Base-by-base conservation (phyloP, 2,888 invertebrate genomes). In the Cantharis rustica region DNA sequence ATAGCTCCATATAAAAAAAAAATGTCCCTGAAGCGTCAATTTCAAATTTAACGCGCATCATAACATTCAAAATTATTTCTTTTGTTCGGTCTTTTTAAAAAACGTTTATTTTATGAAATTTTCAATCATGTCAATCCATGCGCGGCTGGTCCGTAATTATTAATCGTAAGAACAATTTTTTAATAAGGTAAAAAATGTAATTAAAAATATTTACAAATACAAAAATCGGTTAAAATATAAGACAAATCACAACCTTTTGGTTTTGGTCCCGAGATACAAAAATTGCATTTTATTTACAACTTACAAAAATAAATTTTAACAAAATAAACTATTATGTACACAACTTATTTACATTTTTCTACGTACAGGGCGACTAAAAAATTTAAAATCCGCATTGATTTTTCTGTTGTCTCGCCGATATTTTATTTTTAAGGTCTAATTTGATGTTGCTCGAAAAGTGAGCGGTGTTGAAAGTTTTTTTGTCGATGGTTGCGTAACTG, bases 401-500 rank as follows among this genome's bases (percentile, higher is more conserved):
- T 66, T 63, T 71, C 61, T 77, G 77, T 63, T 82, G 83, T 79
- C 87, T 88, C 75, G 87, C 87, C 4, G 86, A 86, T 61, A 88
- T 85, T 81, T 88, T 88, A 77, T 87, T 88, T 77, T 88, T 88
- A 69, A 88, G 83, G 79, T 88, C 88, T 75, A 86, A 86, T 75
- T 86, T 88, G 9, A 88, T 80, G 23, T 75, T 81, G 13, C 75
- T 76, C 17, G 76, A 80, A 9, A 73, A 72, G 23, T 47, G 61
- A 15, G 76, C 5, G 1, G 68, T 16, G 2, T 75, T 68, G n/a
- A 47, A 68, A 15, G 74, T 61, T 64, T 77, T 64, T 63, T 77
- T 71, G 61, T 66, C 62, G 15, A 77, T 77, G 5, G 75, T 72
- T 4, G 76, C 73, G 27, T 75, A 79, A 9, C 61, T 80, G 31